Evolutionary conservation across 2,113 vertebrate species (phyloP).

Genomic region (Heptranchias perlo): DNA sequence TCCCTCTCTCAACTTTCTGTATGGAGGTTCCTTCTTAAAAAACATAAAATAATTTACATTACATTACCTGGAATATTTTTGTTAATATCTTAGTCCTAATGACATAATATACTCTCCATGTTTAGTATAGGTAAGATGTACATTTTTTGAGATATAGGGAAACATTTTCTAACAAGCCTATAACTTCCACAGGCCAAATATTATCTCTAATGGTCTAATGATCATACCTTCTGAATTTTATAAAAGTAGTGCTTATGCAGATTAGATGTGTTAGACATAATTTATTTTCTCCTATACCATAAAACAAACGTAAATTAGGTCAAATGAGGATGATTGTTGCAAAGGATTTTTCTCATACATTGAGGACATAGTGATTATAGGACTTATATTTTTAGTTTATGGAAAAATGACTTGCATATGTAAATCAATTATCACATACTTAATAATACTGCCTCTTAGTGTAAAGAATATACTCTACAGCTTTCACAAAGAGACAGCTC

Average conservation of each 20-base stretch:
- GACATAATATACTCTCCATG: not conserved
- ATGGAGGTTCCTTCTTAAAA: not conserved
- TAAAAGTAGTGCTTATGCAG: not conserved
- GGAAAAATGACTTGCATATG: not conserved
- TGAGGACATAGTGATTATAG: not conserved
- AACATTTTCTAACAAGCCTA: constrained; percentile 10
- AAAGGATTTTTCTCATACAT: not conserved
- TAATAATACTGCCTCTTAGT: not conserved
- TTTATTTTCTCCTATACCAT: not conserved
- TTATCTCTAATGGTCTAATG: not conserved
- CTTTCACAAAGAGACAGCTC: not conserved
- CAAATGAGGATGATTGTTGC: not conserved
- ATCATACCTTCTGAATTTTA: not conserved
- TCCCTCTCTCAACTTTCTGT: not conserved
- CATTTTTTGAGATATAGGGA: not conserved
- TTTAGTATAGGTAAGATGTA: not conserved
- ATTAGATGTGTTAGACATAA: not conserved
- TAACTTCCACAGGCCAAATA: not conserved
- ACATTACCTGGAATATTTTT: constrained; percentile 6
- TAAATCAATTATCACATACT: not conserved
- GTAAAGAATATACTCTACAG: not conserved
- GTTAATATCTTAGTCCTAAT: not conserved
- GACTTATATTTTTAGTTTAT: not conserved
- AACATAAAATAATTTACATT: not conserved
- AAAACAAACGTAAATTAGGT: not conserved